phyloP scores from a whole-genome alignment of 2,113 vertebrate species.

The Meleagris gallopavo region DNA sequence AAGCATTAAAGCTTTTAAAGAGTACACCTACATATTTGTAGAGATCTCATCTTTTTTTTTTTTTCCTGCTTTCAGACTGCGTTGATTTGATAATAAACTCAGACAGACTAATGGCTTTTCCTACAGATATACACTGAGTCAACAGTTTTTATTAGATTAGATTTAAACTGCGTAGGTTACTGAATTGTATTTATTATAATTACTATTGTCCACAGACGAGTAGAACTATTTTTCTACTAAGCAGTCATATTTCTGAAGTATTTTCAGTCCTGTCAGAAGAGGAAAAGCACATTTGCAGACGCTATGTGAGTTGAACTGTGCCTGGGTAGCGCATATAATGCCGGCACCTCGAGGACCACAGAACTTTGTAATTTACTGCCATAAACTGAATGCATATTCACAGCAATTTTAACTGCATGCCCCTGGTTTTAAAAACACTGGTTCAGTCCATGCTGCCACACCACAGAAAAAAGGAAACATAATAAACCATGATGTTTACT shows the following conservation, averaged over 20 bases:
- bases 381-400: neutral
- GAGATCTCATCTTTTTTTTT: neutral
- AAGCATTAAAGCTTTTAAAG: too few relatives aligned
- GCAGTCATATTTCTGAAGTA: neutral
- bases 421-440: neutral
- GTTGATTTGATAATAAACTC: neutral
- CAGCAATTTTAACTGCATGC: neutral
- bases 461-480: neutral
- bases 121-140: neutral
- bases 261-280: neutral
- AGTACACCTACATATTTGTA: neutral
- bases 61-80: neutral
- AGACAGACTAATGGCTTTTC: neutral
- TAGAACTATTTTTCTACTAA: neutral
- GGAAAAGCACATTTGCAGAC: neutral
- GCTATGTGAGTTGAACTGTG: fast-evolving
- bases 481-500: neutral
- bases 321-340: neutral
- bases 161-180: neutral
- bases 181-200: neutral
- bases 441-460: neutral
- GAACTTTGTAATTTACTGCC: neutral
- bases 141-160: neutral
- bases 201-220: neutral
- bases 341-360: fast-evolving